Percentiles rank a stretch among this genome's conserved stretches.
Conservation (phyloP, 1,140 invertebrate genomes). For the Euschistus heros region DNA sequence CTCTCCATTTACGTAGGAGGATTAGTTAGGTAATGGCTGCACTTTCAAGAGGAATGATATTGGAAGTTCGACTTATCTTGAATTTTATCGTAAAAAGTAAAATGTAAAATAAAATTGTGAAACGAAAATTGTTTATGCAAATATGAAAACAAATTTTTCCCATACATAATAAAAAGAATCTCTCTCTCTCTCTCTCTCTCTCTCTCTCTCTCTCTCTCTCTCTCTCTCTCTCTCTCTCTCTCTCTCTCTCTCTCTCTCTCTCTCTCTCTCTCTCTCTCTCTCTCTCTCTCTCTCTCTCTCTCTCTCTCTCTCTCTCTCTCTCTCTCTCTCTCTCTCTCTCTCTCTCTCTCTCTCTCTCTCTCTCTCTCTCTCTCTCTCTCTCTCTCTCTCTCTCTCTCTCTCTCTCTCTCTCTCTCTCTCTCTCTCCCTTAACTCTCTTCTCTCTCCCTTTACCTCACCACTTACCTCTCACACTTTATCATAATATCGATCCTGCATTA, state of each 20-base stretch:
- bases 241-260: background rate
- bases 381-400: background rate
- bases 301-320: background rate
- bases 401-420: background rate
- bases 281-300: background rate
- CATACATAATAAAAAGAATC: background rate
- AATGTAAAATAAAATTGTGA: no score
- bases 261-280: background rate
- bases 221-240: background rate
- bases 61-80: no score
- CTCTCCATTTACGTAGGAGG: no score
- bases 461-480: background rate
- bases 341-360: background rate
- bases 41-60: no score
- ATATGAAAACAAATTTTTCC: no score
- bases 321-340: background rate
- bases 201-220: background rate
- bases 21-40: no score
- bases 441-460: background rate
- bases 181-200: background rate
- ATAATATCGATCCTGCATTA: background rate
- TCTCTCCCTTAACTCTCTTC: no score
- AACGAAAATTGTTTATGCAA: no score
- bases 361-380: background rate
- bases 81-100: no score